phyloP scores from a whole-genome alignment of 2,888 invertebrate species.

The Stratiomys singularior region DNA sequence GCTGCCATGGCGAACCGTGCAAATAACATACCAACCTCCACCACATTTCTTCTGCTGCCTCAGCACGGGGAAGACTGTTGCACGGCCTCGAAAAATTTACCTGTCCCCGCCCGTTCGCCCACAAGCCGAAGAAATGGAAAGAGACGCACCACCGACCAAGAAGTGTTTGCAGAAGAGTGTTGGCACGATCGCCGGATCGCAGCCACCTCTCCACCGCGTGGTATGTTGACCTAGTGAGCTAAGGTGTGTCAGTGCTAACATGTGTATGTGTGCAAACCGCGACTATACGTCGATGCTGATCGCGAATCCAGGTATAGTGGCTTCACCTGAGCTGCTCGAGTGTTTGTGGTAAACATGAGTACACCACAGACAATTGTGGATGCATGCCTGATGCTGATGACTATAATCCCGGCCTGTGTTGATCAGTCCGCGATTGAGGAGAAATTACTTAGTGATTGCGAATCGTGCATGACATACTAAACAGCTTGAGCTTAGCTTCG shows the following conservation, averaged over 20 bases:
- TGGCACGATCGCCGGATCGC: constrained; percentile 31
- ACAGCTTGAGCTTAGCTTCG: not conserved
- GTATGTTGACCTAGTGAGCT: constrained; percentile 48
- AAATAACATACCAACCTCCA: constrained; percentile 23
- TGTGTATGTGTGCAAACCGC: not conserved
- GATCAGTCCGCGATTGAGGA: constrained; percentile 22
- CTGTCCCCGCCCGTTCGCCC: constrained; percentile 31
- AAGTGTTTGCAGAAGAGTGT: constrained; percentile 14
- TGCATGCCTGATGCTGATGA: constrained; percentile 10
- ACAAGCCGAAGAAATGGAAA: constrained; percentile 50
- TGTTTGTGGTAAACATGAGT: constrained; percentile 50
- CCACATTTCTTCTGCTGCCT: not conserved
- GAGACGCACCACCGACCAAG: constrained; percentile 38
- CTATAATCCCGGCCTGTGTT: not conserved
- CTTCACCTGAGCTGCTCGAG: constrained; percentile 33
- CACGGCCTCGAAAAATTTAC: constrained; percentile 48
- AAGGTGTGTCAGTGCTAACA: constrained; percentile 39
- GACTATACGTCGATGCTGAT: not conserved
- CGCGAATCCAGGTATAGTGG: constrained; percentile 10
- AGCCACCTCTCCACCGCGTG: constrained; percentile 41
- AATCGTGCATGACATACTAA: constrained; percentile 40
- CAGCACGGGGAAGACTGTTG: constrained; percentile 23
- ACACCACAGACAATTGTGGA: constrained; percentile 37
- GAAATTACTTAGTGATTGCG: constrained; percentile 27
- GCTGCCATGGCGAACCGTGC: constrained; percentile 30